Base-by-base conservation (phyloP, 1,140 invertebrate species). In the Chymomyza costata region DNA sequence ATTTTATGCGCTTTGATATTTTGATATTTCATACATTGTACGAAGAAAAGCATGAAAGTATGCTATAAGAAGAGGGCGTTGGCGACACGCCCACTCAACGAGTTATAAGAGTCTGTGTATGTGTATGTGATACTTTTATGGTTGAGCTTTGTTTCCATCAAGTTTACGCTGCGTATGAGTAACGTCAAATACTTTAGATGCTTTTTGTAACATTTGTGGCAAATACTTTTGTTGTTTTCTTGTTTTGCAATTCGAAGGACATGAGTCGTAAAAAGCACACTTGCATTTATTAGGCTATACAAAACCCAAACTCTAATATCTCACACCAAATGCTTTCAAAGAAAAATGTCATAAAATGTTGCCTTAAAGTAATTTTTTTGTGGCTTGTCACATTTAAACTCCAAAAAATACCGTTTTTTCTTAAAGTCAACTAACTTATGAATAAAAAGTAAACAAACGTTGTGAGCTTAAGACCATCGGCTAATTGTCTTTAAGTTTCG, bases 141-240 rank as follows among this genome's bases (percentile, higher is more conserved):
- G 53, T 65, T 62, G 70, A 78, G 80, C 71, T 71, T 78, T 76
- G 71, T 76, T 76, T 73, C n/a, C 71, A 76, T 71, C 71, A 70
- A 76, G 78, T 76, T 76, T 78, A 78, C 71, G 71, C 71, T 76
- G 71, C 62, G 71, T 76, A 78, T 76, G 71, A 76, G 71, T 78
- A 76, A 76, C 71, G 71, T n/a, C n/a, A n/a, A n/a, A n/a, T n/a
- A 66, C 57, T 48, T 56, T 35, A 41, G 45, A 45, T 44, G 46
- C 64, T 46, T 43, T 39, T 40, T 40, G 46, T 63, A 58, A 57
- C 63, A 71, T 70, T 66, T 69, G 54, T 66, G 57, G 62, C 39
- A 46, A 60, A 62, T 65, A 64, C 62, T 56, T 53, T 2, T 40
- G 43, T 41, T 68, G 45, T 43, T 69, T 49, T 73, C 58, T 60